These are phyloP conservation scores for Siniperca knerii DNA, from an alignment of 2,113 vertebrate genomes.

Conservation along the genomic window DNA sequence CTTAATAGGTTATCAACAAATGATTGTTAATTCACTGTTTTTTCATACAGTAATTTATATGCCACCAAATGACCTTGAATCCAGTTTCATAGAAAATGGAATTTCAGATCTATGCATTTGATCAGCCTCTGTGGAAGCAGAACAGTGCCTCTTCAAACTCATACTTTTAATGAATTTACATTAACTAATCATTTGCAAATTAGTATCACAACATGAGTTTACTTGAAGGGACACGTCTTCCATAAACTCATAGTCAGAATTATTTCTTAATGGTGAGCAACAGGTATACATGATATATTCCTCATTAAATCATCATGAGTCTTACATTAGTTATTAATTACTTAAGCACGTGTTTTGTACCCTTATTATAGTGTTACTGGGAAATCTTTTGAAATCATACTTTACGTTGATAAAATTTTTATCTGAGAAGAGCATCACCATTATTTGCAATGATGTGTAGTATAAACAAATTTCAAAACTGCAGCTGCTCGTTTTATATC, in stretches of 20 bases:
- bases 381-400: not conserved
- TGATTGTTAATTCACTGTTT: not conserved
- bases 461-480: not conserved
- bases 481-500: slow-evolving; percentile 29
- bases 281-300: not conserved
- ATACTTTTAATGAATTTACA: not conserved
- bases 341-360: not conserved
- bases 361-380: not conserved
- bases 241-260: not conserved
- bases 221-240: not conserved
- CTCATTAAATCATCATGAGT: not conserved
- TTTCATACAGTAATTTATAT: not conserved
- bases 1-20: not conserved
- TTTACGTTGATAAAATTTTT: not conserved
- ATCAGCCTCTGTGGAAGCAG: no score
- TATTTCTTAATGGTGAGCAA: not conserved
- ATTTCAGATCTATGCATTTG: not conserved
- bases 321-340: not conserved
- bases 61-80: not conserved
- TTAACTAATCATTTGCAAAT: not conserved
- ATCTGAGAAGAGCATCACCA: not conserved
- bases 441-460: not conserved
- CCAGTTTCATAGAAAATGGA: not conserved
- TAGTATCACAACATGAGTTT: not conserved
- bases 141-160: not conserved